phyloP scores from a whole-genome alignment of 2,113 vertebrate species.

The Odontophorus gujanensis region DNA sequence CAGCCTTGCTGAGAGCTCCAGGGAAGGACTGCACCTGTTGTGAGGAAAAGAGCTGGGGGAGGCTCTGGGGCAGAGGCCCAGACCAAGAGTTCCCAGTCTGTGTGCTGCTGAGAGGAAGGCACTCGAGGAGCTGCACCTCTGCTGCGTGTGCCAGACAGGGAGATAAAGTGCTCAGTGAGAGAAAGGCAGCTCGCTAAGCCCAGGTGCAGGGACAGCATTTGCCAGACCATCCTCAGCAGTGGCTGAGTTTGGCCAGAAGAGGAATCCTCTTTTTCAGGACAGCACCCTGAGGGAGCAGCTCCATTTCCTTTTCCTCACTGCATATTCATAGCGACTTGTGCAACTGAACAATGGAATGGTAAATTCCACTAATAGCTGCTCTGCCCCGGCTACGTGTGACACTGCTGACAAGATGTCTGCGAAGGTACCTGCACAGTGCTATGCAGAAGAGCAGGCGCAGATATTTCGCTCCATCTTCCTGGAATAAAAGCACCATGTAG shows the following conservation, averaged over 20 bases:
- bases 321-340: conserved; percentile 24
- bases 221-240: neutral
- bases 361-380: neutral
- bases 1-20: neutral
- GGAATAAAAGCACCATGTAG: neutral
- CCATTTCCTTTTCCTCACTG: conserved; percentile 38
- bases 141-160: neutral
- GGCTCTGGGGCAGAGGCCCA: neutral
- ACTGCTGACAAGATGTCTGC: neutral
- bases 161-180: neutral
- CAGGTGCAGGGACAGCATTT: conserved; percentile 19
- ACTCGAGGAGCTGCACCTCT: neutral
- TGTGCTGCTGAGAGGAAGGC: neutral
- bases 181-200: neutral
- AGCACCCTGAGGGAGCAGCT: conserved; percentile 17
- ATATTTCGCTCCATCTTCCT: neutral
- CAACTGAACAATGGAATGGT: neutral
- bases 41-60: neutral
- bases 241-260: neutral
- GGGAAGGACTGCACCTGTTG: neutral
- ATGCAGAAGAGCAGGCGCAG: neutral
- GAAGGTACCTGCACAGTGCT: rapidly evolving
- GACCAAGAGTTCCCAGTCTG: neutral
- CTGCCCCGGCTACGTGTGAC: neutral
- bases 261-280: conserved; percentile 31